A percentile compares a stretch with the other conserved stretches of the same genome.
Conservation (phyloP, 2,797 vertebrate genomes). For the Sternotherus odoratus region DNA sequence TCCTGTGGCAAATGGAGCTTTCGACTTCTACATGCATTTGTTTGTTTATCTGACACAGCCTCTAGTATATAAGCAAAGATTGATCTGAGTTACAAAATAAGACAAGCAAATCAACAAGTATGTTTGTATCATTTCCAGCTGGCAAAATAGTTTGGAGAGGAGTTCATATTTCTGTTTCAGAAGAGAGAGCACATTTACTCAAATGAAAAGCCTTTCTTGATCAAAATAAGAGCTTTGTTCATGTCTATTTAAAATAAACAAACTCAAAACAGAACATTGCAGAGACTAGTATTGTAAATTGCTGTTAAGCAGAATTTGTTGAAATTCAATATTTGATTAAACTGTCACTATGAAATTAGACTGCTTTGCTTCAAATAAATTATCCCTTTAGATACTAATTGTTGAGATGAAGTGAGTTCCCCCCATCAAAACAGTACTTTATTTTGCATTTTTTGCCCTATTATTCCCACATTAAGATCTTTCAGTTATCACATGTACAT, state of each 20-base stretch:
- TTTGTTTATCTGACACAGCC: constrained; percentile 45
- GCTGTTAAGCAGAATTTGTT: constrained; percentile 57
- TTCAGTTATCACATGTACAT: too few species aligned
- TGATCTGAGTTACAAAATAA: constrained; percentile 30
- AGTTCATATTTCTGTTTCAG: constrained; percentile 52
- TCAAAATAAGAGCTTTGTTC: constrained; percentile 57
- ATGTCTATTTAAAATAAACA: too few species aligned
- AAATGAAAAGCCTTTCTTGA: constrained; percentile 54
- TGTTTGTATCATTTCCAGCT: constrained; percentile 36
- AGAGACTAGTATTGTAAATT: constrained; percentile 48
- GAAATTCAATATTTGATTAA: constrained; percentile 65
- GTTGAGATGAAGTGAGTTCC: not conserved
- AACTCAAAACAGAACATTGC: not conserved
- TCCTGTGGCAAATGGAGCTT: constrained; percentile 1
- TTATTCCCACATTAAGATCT: too few species aligned
- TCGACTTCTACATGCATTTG: not conserved
- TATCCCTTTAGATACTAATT: constrained; percentile 34
- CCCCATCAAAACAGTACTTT: too few species aligned
- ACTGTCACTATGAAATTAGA: constrained; percentile 57
- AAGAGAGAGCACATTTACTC: constrained; percentile 62
- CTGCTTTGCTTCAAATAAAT: constrained; percentile 57
- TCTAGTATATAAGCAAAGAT: constrained; percentile 56
- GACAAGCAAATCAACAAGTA: constrained; percentile 62
- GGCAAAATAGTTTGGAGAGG: constrained; percentile 37
- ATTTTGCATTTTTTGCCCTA: too few species aligned